These are phyloP conservation scores for Cosmia pyralina DNA, from an alignment of 2,888 invertebrate genomes.

Conservation along the genomic window DNA sequence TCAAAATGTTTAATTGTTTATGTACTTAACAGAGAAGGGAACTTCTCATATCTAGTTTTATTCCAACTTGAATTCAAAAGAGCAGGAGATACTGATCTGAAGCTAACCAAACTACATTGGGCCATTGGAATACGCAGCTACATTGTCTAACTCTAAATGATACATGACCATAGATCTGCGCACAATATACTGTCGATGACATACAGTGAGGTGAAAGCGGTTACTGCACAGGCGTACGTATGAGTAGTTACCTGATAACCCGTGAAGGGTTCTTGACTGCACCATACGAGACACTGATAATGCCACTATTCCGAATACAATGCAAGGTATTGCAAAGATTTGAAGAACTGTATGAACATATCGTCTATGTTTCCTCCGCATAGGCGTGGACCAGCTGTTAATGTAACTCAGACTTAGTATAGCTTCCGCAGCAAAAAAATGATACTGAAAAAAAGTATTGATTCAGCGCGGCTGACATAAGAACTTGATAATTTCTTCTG, in stretches of 20 bases:
- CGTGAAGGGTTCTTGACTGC: conserved; percentile 65
- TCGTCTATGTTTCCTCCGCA: conserved; percentile 70
- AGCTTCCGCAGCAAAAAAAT: conserved; percentile 77
- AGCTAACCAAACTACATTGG: background rate
- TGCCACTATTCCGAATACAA: conserved; percentile 62
- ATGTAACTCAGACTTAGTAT: conserved; percentile 74
- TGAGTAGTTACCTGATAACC: conserved; percentile 68
- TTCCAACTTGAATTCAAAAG: background rate
- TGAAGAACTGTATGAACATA: conserved; percentile 72
- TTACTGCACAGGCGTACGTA: conserved; percentile 2
- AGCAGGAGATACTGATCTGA: background rate
- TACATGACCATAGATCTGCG: conserved; percentile 12
- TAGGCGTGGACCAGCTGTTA: conserved; percentile 78
- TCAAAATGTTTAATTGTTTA: background rate
- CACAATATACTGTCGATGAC: conserved; percentile 4
- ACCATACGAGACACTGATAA: conserved; percentile 52
- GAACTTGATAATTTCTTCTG: background rate
- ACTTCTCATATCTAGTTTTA: background rate
- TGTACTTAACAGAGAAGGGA: background rate
- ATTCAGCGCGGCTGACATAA: background rate
- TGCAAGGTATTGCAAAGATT: conserved; percentile 68
- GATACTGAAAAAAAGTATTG: conserved; percentile 68
- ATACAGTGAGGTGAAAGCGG: conserved; percentile 11
- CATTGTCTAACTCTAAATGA: conserved; percentile 13
- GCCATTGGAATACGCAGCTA: background rate